A percentile compares a stretch with the other conserved stretches of the same genome.
phyloP scores from a whole-genome alignment of 2,888 invertebrate species.

The Andrena minutula region DNA sequence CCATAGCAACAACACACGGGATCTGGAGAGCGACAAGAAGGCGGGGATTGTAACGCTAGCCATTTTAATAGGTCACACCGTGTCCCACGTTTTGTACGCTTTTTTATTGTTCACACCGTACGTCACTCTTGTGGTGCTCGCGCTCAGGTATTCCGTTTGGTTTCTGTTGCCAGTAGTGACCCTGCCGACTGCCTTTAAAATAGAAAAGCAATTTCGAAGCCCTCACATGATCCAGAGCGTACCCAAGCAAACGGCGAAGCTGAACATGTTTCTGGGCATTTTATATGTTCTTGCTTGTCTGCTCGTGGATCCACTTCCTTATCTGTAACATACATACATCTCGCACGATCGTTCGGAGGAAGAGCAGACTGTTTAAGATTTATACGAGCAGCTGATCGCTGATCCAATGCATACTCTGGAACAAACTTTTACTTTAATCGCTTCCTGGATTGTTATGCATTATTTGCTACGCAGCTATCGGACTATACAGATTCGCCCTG shows the following conservation, averaged over 20 bases:
- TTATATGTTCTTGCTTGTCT: constrained; percentile 93
- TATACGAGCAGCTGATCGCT: constrained; percentile 48
- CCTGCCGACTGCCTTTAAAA: constrained; percentile 94
- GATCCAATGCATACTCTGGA: constrained; percentile 24
- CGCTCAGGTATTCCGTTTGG: constrained; percentile 94
- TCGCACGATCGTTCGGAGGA: constrained; percentile 6
- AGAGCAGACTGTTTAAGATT: constrained; percentile 8
- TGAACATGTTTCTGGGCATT: constrained; percentile 96
- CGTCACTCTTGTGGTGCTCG: constrained; percentile 94
- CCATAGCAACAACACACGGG: constrained; percentile 97
- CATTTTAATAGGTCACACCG: constrained; percentile 96
- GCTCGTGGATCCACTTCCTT: constrained; percentile 81
- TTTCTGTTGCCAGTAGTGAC: constrained; percentile 95
- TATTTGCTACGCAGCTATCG: constrained; percentile 6
- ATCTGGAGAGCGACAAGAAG: constrained; percentile 94
- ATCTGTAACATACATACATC: constrained; percentile 71
- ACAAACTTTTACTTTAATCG: constrained; percentile 21
- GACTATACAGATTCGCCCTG: constrained; percentile 19
- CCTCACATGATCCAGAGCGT: constrained; percentile 92
- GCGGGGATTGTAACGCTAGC: constrained; percentile 98
- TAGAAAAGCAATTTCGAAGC: constrained; percentile 94
- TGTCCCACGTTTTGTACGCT: constrained; percentile 96
- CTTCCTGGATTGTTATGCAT: constrained; percentile 32
- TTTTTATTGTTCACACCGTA: constrained; percentile 96
- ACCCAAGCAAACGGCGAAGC: constrained; percentile 94